phyloP scores from a whole-genome alignment of 2,113 vertebrate species.

The Pachyramphus minor region DNA sequence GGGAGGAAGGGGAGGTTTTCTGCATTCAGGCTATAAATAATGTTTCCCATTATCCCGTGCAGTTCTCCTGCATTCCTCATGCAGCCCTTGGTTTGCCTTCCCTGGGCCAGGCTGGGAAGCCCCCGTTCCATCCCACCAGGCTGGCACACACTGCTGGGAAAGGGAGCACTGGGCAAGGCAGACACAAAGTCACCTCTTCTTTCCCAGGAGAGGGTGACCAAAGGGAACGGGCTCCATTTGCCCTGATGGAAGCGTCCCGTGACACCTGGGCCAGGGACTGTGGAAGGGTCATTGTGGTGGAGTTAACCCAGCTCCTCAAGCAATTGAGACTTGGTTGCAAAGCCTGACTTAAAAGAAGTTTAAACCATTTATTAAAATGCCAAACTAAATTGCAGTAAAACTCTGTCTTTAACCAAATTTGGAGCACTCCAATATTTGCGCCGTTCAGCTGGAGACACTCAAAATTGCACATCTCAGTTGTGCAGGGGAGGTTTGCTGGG shows the following conservation, averaged over 20 bases:
- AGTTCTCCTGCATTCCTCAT: background rate
- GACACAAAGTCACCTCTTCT: background rate
- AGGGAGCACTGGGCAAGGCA: background rate
- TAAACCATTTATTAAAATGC: background rate
- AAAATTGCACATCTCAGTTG: background rate
- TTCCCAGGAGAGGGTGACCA: background rate
- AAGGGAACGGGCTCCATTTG: background rate
- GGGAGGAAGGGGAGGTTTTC: conserved; percentile 38
- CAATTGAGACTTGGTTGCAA: background rate
- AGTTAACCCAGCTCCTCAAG: background rate
- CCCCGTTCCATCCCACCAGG: background rate
- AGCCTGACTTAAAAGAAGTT: background rate
- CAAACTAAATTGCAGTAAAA: background rate
- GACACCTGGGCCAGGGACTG: background rate
- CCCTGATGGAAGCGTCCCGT: background rate
- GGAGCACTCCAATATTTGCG: background rate
- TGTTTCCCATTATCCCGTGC: conserved; percentile 62
- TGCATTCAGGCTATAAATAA: conserved; percentile 72
- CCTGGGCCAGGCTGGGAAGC: background rate
- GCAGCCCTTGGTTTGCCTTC: background rate
- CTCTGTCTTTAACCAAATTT: background rate
- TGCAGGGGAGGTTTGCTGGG: background rate
- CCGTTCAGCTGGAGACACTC: background rate
- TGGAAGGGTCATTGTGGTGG: background rate
- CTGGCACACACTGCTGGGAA: background rate